These are phyloP conservation scores for Piaya cayana DNA, from an alignment of 2,113 vertebrate genomes.

Conservation along the genomic window DNA sequence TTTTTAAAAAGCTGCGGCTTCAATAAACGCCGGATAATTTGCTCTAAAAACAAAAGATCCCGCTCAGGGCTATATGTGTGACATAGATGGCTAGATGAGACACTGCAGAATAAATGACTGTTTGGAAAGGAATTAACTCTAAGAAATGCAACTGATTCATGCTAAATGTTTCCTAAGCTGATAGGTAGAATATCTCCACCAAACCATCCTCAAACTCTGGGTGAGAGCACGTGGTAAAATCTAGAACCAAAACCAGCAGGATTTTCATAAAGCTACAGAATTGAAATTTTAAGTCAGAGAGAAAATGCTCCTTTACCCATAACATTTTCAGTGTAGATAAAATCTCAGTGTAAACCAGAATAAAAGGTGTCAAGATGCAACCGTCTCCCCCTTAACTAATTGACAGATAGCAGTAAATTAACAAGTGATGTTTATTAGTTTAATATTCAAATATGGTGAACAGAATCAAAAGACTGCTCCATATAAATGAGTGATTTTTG, in stretches of 20 bases:
- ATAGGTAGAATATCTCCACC: not conserved
- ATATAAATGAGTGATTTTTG: slow-evolving; percentile 29
- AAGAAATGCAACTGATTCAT: not conserved
- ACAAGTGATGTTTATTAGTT: slow-evolving; percentile 68
- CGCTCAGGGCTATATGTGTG: not conserved
- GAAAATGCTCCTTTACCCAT: not conserved
- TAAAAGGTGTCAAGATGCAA: not conserved
- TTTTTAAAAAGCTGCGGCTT: not conserved
- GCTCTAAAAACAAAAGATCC: not conserved
- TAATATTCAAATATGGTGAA: slow-evolving; percentile 71
- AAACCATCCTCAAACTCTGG: not conserved
- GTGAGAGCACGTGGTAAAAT: not conserved
- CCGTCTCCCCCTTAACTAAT: slow-evolving; percentile 51
- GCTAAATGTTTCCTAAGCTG: not conserved
- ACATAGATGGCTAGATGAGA: not conserved
- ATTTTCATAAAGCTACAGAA: not conserved
- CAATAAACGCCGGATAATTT: not conserved
- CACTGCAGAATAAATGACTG: not conserved
- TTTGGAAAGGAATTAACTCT: not conserved
- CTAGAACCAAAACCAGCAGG: not conserved
- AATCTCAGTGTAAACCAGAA: not conserved
- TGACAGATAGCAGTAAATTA: slow-evolving; percentile 69
- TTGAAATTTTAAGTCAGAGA: not conserved
- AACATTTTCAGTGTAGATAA: not conserved
- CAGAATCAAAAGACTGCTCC: slow-evolving; percentile 59